phyloP scores from a whole-genome alignment of 2,888 invertebrate genomes.

The Girardia tigrina region DNA sequence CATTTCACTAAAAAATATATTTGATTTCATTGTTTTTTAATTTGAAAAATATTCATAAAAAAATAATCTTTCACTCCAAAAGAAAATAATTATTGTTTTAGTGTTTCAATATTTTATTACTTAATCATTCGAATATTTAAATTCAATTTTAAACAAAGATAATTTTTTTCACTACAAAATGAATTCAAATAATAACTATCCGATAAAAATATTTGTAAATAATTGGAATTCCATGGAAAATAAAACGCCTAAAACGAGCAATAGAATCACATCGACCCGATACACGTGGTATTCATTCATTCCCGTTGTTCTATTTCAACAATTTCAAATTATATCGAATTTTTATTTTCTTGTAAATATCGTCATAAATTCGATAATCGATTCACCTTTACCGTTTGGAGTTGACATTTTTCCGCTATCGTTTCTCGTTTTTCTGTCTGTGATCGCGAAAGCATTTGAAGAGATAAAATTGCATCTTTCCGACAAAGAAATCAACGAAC shows the following conservation, averaged over 20 bases:
- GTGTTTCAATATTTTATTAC: too few species aligned
- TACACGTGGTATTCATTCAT: neutral
- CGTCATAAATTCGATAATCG: conserved; percentile 55
- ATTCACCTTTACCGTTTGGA: conserved; percentile 57
- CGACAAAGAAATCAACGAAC: conserved; percentile 55
- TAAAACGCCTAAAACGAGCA: neutral
- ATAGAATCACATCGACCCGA: neutral
- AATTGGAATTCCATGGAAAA: neutral
- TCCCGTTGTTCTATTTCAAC: conserved; percentile 56
- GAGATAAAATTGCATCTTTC: conserved; percentile 64
- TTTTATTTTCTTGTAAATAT: conserved; percentile 68
- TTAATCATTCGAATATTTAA: too few species aligned
- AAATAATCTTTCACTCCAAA: too few species aligned
- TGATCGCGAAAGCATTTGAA: conserved; percentile 66
- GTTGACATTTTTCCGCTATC: conserved; percentile 61
- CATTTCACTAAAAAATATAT: too few species aligned
- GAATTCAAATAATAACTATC: neutral
- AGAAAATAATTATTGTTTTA: too few species aligned
- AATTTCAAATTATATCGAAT: conserved; percentile 68
- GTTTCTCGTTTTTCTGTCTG: conserved; percentile 66
- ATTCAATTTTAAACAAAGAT: too few species aligned
- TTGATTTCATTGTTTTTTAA: too few species aligned
- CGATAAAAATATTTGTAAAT: neutral
- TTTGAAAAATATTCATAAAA: too few species aligned
- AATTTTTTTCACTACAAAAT: too few species aligned